Conservation (phyloP, 92 coral and sea anemone genomes). For the Parazoanthus swiftii region DNA sequence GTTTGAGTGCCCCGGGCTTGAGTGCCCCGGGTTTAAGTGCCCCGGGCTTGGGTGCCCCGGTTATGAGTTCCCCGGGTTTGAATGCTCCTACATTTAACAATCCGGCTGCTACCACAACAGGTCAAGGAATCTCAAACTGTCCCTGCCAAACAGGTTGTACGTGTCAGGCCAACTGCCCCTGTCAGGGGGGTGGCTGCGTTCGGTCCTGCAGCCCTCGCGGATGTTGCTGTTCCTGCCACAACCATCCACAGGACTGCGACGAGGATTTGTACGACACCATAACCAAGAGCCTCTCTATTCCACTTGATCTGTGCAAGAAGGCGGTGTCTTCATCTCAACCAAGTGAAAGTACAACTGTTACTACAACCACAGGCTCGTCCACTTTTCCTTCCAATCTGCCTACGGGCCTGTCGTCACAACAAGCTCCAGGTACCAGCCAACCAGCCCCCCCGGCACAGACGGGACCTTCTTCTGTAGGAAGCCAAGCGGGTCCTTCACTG, state of each 20-base stretch:
- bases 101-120: not conserved
- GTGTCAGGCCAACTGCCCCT: conserved; percentile 1
- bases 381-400: not conserved
- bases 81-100: not conserved
- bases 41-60: conserved; percentile 11
- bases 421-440: not conserved
- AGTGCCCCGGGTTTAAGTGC: not conserved
- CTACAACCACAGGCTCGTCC: not conserved
- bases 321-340: not conserved
- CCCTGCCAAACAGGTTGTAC: conserved; percentile 11
- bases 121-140: not conserved
- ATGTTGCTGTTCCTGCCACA: conserved; percentile 24
- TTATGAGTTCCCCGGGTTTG: conserved; percentile 3
- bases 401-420: not conserved
- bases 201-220: conserved; percentile 30
- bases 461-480: not conserved
- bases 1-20: conserved; percentile 18
- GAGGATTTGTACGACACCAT: conserved; percentile 36
- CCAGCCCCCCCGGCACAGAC: not conserved
- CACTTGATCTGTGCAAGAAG: conserved; percentile 28
- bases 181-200: not conserved
- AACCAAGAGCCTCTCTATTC: conserved; percentile 31
- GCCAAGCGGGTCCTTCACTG: not conserved
- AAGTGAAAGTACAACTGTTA: not conserved
- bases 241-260: conserved; percentile 23